Conservation (phyloP, 1,140 invertebrate genomes). For the Battus philenor region DNA sequence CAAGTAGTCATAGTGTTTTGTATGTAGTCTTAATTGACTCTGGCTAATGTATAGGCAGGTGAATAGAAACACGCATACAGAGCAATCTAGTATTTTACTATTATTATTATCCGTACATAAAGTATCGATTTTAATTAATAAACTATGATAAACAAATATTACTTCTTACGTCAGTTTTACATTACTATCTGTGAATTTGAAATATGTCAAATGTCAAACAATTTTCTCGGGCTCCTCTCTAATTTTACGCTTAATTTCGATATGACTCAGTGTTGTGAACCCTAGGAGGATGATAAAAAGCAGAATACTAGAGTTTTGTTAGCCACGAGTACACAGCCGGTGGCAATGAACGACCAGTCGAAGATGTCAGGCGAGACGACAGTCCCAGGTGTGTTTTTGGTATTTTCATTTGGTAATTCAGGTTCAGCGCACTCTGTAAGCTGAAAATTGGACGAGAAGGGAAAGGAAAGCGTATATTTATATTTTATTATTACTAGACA, state of each 20-base stretch:
- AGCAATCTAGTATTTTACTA: too few relatives aligned
- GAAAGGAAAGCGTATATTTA: neutral
- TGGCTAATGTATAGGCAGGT: too few relatives aligned
- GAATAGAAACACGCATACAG: too few relatives aligned
- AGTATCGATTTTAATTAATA: too few relatives aligned
- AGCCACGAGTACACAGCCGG: constrained; percentile 14
- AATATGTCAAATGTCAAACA: constrained; percentile 11
- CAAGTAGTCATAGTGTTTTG: too few relatives aligned
- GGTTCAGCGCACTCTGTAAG: constrained; percentile 9
- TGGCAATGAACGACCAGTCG: constrained; percentile 28
- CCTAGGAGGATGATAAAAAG: constrained; percentile 27
- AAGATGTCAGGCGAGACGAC: constrained; percentile 45
- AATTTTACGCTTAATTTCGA: constrained; percentile 11
- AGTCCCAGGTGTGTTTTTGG: constrained; percentile 54
- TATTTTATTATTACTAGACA: neutral
- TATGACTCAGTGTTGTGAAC: constrained; percentile 9
- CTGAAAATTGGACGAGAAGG: neutral
- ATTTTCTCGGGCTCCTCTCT: constrained; percentile 5
- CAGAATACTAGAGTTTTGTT: constrained; percentile 20
- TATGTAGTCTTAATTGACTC: too few relatives aligned
- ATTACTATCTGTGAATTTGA: neutral
- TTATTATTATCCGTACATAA: too few relatives aligned
- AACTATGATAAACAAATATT: too few relatives aligned
- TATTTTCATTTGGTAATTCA: constrained; percentile 24
- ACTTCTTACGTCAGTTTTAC: too few relatives aligned